phyloP scores from a whole-genome alignment of 1,140 invertebrate genomes.

The Diuraphis noxia region DNA sequence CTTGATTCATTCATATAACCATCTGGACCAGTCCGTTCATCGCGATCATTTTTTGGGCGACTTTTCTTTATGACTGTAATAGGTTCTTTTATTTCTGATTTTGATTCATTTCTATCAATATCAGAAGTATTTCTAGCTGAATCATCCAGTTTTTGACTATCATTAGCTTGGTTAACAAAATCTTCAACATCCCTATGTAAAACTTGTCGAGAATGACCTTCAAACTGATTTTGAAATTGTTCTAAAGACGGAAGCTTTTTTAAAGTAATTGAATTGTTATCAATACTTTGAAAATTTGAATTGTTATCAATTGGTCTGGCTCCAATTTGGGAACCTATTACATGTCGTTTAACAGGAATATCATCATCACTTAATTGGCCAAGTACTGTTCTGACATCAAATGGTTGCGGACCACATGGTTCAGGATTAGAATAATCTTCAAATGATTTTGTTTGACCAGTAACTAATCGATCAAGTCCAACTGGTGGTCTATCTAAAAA shows the following conservation, averaged over 20 bases:
- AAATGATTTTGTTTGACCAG: slow-evolving; percentile 56
- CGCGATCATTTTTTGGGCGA: slow-evolving; percentile 11
- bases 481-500: slow-evolving; percentile 56
- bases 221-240: slow-evolving; percentile 32
- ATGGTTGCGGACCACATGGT: slow-evolving; percentile 63
- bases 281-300: slow-evolving; percentile 9
- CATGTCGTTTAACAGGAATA: slow-evolving; percentile 56
- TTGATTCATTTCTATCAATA: slow-evolving; percentile 43
- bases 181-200: slow-evolving; percentile 46
- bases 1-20: slow-evolving; percentile 55
- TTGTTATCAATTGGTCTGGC: slow-evolving; percentile 9
- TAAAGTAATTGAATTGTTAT: slow-evolving; percentile 16
- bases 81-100: slow-evolving; percentile 35
- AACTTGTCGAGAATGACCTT: slow-evolving; percentile 40
- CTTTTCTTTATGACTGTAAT: slow-evolving; percentile 30
- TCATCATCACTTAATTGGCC: slow-evolving; percentile 67
- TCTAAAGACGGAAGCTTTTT: neutral
- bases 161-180: slow-evolving; percentile 37
- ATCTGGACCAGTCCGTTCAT: slow-evolving; percentile 51
- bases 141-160: slow-evolving; percentile 31
- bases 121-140: neutral
- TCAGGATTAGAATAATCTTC: slow-evolving; percentile 45
- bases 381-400: slow-evolving; percentile 67
- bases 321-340: slow-evolving; percentile 54
- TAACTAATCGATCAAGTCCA: slow-evolving; percentile 57